A percentile compares a stretch with the other conserved stretches of the same genome.
phyloP scores from a whole-genome alignment of 1,140 invertebrate species.

The Cyclina sinensis region DNA sequence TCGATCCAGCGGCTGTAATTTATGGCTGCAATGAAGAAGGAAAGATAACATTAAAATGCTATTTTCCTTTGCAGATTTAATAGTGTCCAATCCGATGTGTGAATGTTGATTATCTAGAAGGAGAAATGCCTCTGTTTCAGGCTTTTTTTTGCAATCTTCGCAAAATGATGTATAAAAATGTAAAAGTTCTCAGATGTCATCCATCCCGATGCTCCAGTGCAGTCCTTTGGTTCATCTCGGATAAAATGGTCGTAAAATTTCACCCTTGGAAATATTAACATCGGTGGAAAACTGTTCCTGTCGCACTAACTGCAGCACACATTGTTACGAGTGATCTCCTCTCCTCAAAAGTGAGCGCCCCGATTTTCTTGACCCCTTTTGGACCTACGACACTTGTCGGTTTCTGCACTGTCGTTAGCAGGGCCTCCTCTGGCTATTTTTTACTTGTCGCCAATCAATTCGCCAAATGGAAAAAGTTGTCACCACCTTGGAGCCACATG shows the following conservation, averaged over 20 bases:
- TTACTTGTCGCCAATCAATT: too few species aligned
- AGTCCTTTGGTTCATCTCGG: slow-evolving; percentile 85
- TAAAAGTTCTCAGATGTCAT: slow-evolving; percentile 87
- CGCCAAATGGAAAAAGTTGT: too few species aligned
- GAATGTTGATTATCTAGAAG: slow-evolving; percentile 76
- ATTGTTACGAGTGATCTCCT: slow-evolving; percentile 64
- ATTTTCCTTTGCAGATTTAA: slow-evolving; percentile 77
- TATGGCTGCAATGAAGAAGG: slow-evolving; percentile 65
- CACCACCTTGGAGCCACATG: too few species aligned
- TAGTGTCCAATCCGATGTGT: slow-evolving; percentile 73
- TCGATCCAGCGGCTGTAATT: slow-evolving; percentile 17
- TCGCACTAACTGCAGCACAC: slow-evolving; percentile 57
- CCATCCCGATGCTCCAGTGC: slow-evolving; percentile 87
- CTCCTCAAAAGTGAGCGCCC: slow-evolving; percentile 65
- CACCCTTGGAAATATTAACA: slow-evolving; percentile 81
- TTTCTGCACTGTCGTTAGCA: slow-evolving; percentile 70
- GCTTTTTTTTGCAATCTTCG: slow-evolving; percentile 45
- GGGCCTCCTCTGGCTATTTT: too few species aligned
- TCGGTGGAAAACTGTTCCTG: slow-evolving; percentile 78
- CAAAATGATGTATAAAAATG: slow-evolving; percentile 87
- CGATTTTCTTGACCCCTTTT: slow-evolving; percentile 67
- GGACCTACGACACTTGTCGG: slow-evolving; percentile 60
- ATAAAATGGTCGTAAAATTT: slow-evolving; percentile 85
- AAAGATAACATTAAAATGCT: slow-evolving; percentile 70
- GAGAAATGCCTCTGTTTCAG: slow-evolving; percentile 58